Evolutionary conservation across 2,888 invertebrate species (phyloP).

Genomic region (Branchinecta sandiegonensis): DNA sequence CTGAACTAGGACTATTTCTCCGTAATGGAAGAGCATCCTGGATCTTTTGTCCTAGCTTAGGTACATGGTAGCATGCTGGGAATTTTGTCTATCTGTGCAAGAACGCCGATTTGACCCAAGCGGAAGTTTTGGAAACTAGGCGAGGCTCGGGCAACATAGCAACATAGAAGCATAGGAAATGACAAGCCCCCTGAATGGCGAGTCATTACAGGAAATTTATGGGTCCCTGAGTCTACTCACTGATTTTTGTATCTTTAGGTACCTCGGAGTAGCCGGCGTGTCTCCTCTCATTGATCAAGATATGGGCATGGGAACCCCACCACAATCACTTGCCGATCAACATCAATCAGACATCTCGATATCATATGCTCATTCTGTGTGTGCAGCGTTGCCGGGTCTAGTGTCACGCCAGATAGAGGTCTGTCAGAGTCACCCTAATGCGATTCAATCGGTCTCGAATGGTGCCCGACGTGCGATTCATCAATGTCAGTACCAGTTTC

Average conservation of each 20-base stretch:
- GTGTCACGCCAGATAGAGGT: constrained; percentile 36
- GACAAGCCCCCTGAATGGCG: no score
- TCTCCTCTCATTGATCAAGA: constrained; percentile 29
- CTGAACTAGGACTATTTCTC: no score
- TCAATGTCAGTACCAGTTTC: constrained; percentile 44
- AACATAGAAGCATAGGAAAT: no score
- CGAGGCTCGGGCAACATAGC: no score
- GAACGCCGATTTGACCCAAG: no score
- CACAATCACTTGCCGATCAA: constrained; percentile 26
- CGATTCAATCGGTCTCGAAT: constrained; percentile 40
- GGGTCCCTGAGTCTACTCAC: no score
- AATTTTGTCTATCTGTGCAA: no score
- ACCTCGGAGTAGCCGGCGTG: constrained; percentile 33
- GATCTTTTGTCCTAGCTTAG: no score
- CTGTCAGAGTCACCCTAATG: constrained; percentile 39
- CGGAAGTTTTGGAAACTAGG: no score
- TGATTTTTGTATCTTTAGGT: constrained; percentile 28
- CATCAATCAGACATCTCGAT: constrained; percentile 21
- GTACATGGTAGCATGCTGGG: no score
- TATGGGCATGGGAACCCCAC: constrained; percentile 24
- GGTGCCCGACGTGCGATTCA: constrained; percentile 41
- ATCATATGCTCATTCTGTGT: constrained; percentile 9
- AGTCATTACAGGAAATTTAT: no score
- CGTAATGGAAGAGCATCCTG: no score
- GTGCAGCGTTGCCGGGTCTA: constrained; percentile 32